Percentiles rank a stretch among this genome's conserved stretches.
These are phyloP conservation scores for Corythornis vintsioides DNA, from an alignment of 2,113 vertebrate species.

Conservation along the genomic window DNA sequence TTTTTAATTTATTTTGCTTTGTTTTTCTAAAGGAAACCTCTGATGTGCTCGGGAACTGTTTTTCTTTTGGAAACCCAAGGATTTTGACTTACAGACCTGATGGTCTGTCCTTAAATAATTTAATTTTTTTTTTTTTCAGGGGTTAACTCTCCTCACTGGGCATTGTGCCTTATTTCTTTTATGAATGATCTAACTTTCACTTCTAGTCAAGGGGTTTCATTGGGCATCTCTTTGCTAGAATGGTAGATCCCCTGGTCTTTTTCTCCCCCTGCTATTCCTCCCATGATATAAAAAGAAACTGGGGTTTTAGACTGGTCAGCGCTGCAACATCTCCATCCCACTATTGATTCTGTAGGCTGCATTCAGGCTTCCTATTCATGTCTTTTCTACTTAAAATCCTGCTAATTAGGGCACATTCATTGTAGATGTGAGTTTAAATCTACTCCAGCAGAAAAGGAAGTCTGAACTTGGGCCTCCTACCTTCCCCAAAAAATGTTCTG, in stretches of 20 bases:
- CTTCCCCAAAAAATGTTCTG: neutral
- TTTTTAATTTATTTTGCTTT: too few species aligned
- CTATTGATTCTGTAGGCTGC: neutral
- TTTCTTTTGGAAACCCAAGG: neutral
- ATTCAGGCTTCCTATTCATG: neutral
- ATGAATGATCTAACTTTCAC: neutral
- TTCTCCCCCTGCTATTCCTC: neutral
- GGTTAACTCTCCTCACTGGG: neutral
- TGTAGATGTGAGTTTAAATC: neutral
- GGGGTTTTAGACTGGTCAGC: neutral
- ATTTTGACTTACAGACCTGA: neutral
- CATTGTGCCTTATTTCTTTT: neutral
- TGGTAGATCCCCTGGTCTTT: neutral
- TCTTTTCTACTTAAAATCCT: neutral
- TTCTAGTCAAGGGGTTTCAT: neutral
- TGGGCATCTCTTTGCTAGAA: neutral
- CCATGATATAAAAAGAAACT: neutral
- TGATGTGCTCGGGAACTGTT: neutral
- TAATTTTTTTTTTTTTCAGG: neutral
- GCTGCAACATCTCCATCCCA: neutral
- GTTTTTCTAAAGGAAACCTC: neutral
- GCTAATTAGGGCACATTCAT: neutral
- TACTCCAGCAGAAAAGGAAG: neutral
- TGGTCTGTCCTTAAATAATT: neutral
- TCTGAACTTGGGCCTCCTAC: slow-evolving; percentile 6